Evolutionary conservation across 1,140 invertebrate genomes (phyloP), one percentile per base, ranked within the genome.

Genomic region (Venustaconcha ellipsiformis): DNA sequence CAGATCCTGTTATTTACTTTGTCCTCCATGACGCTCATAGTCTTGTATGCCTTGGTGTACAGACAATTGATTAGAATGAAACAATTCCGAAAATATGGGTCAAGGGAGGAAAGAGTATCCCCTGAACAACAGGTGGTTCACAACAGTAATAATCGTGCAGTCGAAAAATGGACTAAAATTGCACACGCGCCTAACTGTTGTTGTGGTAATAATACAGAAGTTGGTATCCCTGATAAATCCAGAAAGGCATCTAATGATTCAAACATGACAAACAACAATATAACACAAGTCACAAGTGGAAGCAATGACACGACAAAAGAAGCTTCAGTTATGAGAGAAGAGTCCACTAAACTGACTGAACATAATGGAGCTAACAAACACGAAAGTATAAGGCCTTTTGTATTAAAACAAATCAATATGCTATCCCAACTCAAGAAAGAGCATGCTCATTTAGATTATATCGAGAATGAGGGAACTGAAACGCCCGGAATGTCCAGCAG

Each of bases 31-130:
- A 56, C 60, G 17, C 30, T 76, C 17, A n/a, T 18, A 48, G 23
- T 76, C 18, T n/a, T 76, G 18, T 76, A 76, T 65, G n/a, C 57
- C 18, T 59, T 76, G 26, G 65, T 76, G 48, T 37, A 69, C 12
- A 57, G 69, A 30, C 74, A 76, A 30, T 64, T 76, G n/a, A 67
- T 64, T 30, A 64, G 56, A 60, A 68, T 71, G 59, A 70, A 76
- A 69, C 70, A 76, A 48, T 76, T 76, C 67, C 65, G 74, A 67
- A 67, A 60, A 14, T 76, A 76, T 58, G 68, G 67, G 26, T 63
- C 74, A 14, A 66, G 62, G 62, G 57, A 68, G 13, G 56, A 57
- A 8, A 57, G 57, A 8, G 30, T 48, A 14, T 57, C 57, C 11
- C 65, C 48, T 37, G 20, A 55, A 59, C 70, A 67, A 30, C 26